These are phyloP conservation scores for Melinaea menophilus DNA, from an alignment of 2,888 invertebrate species.

Conservation along the genomic window DNA sequence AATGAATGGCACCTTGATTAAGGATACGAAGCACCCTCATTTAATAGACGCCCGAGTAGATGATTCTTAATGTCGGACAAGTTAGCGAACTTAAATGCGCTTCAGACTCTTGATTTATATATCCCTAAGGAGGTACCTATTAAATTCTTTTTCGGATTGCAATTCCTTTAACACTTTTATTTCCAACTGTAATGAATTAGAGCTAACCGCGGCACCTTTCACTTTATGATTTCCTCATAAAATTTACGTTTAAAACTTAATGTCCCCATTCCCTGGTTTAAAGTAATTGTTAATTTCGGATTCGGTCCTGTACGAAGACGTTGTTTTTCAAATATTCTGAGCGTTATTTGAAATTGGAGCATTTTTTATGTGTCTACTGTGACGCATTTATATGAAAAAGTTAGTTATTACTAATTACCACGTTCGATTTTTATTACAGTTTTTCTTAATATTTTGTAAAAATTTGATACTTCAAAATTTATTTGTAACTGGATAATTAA, in stretches of 20 bases:
- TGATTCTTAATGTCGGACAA: constrained; percentile 65
- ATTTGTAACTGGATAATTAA: too few species aligned
- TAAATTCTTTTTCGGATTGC: constrained; percentile 77
- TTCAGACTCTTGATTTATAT: too few species aligned
- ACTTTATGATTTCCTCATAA: neutral
- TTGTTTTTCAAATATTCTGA: constrained; percentile 15
- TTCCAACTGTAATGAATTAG: too few species aligned
- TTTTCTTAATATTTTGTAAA: too few species aligned
- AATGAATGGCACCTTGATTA: constrained; percentile 38
- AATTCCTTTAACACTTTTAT: constrained; percentile 45
- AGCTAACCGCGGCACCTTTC: neutral
- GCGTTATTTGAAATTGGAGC: too few species aligned
- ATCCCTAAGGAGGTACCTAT: constrained; percentile 75
- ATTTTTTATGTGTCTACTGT: too few species aligned
- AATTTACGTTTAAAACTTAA: constrained; percentile 24
- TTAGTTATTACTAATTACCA: too few species aligned
- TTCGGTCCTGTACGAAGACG: too few species aligned
- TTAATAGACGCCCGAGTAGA: constrained; percentile 62
- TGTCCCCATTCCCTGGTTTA: too few species aligned
- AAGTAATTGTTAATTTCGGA: constrained; percentile 59
- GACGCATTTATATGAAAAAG: too few species aligned
- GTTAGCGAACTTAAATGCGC: constrained; percentile 63
- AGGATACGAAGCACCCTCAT: constrained; percentile 58
- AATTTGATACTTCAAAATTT: too few species aligned
- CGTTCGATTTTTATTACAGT: too few species aligned